Conservation (phyloP, 2,797 vertebrate genomes). For the Tamandua tetradactyla region DNA sequence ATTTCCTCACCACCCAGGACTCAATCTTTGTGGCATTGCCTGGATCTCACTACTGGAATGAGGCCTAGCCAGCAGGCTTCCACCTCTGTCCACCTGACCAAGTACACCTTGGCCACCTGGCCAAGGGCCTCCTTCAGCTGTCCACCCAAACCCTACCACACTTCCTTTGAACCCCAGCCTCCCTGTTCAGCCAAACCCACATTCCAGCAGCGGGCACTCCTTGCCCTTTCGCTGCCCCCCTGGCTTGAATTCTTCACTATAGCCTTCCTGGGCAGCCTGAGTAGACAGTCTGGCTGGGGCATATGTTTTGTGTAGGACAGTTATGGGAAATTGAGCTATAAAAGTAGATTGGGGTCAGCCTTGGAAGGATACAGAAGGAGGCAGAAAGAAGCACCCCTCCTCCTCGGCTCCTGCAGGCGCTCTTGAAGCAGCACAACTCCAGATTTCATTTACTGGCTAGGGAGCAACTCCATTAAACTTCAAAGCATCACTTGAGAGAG, state of each 20-base stretch:
- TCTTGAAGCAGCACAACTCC: not conserved
- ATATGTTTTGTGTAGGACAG: not conserved
- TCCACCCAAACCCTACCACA: not conserved
- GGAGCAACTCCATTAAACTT: slow-evolving; percentile 79
- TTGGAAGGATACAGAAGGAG: not conserved
- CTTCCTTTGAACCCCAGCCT: not conserved
- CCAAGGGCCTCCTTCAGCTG: not conserved
- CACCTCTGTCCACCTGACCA: not conserved
- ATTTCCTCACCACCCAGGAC: not conserved
- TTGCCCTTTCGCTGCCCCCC: rapidly evolving
- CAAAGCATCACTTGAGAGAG: slow-evolving; percentile 81
- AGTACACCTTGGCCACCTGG: not conserved
- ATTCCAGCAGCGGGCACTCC: not conserved
- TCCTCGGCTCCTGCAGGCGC: not conserved
- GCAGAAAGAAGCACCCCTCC: not conserved
- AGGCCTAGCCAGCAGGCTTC: rapidly evolving
- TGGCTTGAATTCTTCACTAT: not conserved
- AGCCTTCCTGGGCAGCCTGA: not conserved
- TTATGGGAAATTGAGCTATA: slow-evolving; percentile 36
- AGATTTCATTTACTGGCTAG: slow-evolving; percentile 65
- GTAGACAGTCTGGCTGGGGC: not conserved
- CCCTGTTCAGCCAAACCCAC: not conserved
- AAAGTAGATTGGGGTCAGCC: slow-evolving; percentile 63
- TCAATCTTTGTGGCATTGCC: rapidly evolving
- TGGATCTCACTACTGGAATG: rapidly evolving